A percentile compares a stretch with the other conserved stretches of the same genome.
phyloP scores from a whole-genome alignment of 1,140 invertebrate species.

The Euura lappo region DNA sequence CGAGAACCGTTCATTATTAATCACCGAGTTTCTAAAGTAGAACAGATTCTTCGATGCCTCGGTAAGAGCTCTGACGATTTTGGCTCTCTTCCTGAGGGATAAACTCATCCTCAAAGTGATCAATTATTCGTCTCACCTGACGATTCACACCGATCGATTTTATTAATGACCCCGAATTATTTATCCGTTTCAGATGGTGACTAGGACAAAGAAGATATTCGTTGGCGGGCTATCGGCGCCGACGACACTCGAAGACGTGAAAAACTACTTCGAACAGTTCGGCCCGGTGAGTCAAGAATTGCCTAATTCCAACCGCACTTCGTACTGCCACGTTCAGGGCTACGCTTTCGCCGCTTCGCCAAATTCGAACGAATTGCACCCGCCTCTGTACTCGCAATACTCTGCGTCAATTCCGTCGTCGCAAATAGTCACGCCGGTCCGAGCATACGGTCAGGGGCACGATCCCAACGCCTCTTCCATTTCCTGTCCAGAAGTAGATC shows the following conservation, averaged over 20 bases:
- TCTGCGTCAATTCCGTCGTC: background rate
- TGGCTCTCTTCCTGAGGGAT: no score
- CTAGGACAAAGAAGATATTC: conserved; percentile 99
- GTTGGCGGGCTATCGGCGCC: conserved; percentile 98
- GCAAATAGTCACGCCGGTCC: background rate
- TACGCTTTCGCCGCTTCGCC: background rate
- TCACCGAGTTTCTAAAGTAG: background rate
- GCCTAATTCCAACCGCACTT: background rate
- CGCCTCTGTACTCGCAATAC: background rate
- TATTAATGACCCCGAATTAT: no score
- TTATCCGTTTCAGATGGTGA: conserved; percentile 90
- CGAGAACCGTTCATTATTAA: background rate
- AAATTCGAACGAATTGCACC: background rate
- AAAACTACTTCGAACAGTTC: conserved; percentile 99
- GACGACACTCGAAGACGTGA: conserved; percentile 99
- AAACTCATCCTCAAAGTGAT: no score
- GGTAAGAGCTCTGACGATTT: background rate
- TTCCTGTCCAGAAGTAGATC: no score
- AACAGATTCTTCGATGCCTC: background rate
- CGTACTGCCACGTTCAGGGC: background rate
- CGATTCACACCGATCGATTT: background rate
- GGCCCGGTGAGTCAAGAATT: conserved; percentile 87
- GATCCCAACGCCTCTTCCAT: no score
- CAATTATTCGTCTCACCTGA: no score
- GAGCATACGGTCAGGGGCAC: background rate